Conservation (phyloP, 2,888 invertebrate genomes). For the Cephus spinipes region DNA sequence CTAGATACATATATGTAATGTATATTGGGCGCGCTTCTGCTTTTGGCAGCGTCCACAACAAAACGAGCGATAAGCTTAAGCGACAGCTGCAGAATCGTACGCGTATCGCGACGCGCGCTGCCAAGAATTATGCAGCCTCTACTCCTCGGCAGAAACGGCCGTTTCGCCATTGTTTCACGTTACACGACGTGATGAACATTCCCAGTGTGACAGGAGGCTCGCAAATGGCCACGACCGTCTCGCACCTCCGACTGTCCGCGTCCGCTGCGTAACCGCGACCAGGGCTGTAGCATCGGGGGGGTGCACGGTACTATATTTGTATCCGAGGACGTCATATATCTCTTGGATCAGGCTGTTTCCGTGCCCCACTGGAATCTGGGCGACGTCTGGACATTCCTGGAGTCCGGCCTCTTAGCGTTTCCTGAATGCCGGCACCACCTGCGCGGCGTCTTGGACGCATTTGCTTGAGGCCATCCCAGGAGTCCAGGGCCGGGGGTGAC, state of each 20-base stretch:
- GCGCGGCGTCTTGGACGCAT: not conserved
- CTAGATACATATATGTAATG: not conserved
- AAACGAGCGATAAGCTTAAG: slow-evolving; percentile 6
- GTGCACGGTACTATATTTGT: not conserved
- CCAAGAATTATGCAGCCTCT: slow-evolving; percentile 26
- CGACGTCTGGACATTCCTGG: not conserved
- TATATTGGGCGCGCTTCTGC: not conserved
- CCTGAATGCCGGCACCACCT: not conserved
- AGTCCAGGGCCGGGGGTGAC: slow-evolving; percentile 15
- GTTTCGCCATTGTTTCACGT: slow-evolving; percentile 5
- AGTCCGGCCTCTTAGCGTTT: not conserved
- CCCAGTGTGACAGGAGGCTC: not conserved
- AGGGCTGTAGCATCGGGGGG: not conserved
- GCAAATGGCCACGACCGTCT: not conserved
- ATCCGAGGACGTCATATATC: not conserved
- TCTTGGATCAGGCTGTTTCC: not conserved
- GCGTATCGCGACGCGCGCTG: slow-evolving; percentile 6
- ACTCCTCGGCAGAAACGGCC: not conserved
- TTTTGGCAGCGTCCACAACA: slow-evolving; percentile 29
- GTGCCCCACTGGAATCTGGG: not conserved
- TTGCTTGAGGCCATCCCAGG: not conserved
- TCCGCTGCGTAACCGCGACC: not conserved
- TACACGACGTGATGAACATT: slow-evolving; percentile 1
- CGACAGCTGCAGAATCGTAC: not conserved
- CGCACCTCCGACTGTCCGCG: not conserved